Percentiles rank a stretch among this genome's conserved stretches.
phyloP scores from a whole-genome alignment of 2,113 vertebrate species.

The Rhineura floridana region DNA sequence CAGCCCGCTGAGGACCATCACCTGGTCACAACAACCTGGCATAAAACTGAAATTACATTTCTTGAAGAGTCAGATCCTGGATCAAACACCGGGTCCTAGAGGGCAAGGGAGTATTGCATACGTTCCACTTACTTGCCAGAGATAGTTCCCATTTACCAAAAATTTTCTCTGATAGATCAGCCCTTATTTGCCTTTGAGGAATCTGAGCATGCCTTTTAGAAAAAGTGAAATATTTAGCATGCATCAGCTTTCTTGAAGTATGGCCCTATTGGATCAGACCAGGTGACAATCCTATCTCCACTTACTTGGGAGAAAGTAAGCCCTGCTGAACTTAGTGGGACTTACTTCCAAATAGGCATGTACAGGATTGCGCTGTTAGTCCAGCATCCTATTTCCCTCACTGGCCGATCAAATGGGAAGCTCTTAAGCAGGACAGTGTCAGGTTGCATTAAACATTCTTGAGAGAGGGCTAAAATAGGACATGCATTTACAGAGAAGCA shows the following conservation, averaged over 20 bases:
- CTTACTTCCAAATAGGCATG: not conserved
- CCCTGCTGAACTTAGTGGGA: not conserved
- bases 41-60: constrained; percentile 1
- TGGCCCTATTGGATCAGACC: not conserved
- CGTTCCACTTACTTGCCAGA: not conserved
- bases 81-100: not conserved
- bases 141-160: no score
- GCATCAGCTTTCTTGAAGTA: not conserved
- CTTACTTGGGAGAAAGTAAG: not conserved
- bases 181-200: not conserved
- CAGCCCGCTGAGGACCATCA: not conserved
- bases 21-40: not conserved
- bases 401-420: no score
- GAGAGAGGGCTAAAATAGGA: no score
- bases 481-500: no score
- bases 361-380: not conserved
- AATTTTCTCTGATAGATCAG: not conserved
- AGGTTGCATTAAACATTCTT: no score
- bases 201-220: not conserved
- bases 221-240: no score
- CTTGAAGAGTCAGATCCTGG: not conserved
- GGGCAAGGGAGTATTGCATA: not conserved
- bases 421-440: no score
- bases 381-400: no score
- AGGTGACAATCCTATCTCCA: not conserved